Base-by-base conservation (phyloP, 2,113 vertebrate species). In the Brachyhypopomus gauderio region DNA sequence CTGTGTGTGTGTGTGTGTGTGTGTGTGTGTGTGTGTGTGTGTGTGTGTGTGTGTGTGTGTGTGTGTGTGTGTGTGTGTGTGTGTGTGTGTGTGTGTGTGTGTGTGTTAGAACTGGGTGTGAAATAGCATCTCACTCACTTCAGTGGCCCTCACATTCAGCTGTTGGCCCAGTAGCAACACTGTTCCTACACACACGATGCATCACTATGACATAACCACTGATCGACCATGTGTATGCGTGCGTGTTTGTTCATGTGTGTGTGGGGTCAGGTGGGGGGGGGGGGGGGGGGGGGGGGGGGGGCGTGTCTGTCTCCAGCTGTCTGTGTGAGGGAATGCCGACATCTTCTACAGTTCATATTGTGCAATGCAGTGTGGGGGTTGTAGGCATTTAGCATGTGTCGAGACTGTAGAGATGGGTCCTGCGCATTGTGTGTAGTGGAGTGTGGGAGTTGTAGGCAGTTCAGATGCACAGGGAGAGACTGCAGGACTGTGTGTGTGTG, bases 261-360 rank as follows among this genome's bases (percentile, higher is more conserved):
- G 38, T 41, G 38, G 3, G 38, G 3, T 3, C 38, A 41, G 3
- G 3, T 7, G 7, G 3, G 38, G 3, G 38, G 38, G 38, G 38
- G 3, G 3, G 38, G 3, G 7, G 38, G 38, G 38, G 7, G 3
- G 38, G 3, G 41, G 41, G 1, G 41, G 41, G 5, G 41, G 41
- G 41, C 1, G 41, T 6, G 5, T 6, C 9, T 45, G 41, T 16
- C 4, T 16, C 38, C 38, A 52, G 48, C 25, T 55, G 75, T 52
- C n/a, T 20, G 23, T 55, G 77, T 67, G 41, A 59, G 52, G 8
- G 25, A 9, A n/a, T 20, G 20, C 34, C 38, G 66, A 9, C 66
- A 76, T 72, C 77, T 86, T 89, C 90, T 82, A 84, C 90, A 90
- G 81, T 67, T 80, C 82, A 84, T 85, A 85, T 88, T 88, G 87